These are phyloP conservation scores for Crotalus helleri DNA, from an alignment of 2,113 vertebrate genomes.

Conservation along the genomic window DNA sequence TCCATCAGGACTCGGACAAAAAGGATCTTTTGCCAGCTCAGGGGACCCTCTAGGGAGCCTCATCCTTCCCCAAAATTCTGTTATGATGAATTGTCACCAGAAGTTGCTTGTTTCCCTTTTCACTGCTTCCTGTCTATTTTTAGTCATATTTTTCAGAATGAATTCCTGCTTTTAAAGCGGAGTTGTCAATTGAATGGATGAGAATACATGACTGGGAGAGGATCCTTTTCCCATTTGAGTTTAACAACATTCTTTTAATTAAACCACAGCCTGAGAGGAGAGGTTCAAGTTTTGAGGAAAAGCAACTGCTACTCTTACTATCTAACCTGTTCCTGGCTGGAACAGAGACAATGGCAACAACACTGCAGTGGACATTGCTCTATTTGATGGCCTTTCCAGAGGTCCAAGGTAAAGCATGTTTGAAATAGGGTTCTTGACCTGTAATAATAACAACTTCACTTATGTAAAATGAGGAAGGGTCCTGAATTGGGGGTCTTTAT, in stretches of 20 bases:
- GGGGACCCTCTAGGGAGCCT: too few relatives aligned
- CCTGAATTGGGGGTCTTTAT: background rate
- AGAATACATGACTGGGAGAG: too few relatives aligned
- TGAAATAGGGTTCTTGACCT: background rate
- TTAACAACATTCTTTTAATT: background rate
- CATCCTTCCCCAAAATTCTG: too few relatives aligned
- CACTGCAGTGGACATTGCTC: slow-evolving; percentile 7
- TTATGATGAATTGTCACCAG: too few relatives aligned
- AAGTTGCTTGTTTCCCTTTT: too few relatives aligned
- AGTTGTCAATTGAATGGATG: too few relatives aligned
- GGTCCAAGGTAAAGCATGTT: slow-evolving; percentile 1
- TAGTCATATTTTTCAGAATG: background rate
- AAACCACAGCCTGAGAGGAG: background rate
- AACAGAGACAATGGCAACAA: slow-evolving; percentile 3
- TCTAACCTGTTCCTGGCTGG: background rate
- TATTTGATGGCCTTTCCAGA: slow-evolving; percentile 7
- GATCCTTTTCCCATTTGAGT: too few relatives aligned
- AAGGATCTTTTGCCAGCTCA: background rate
- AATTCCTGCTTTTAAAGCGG: background rate
- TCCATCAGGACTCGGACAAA: background rate
- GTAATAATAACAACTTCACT: background rate
- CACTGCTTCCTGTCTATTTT: too few relatives aligned
- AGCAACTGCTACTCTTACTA: slow-evolving; percentile 9
- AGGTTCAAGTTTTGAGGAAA: slow-evolving; percentile 19
- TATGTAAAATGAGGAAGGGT: background rate